Percentiles rank a stretch among this genome's conserved stretches.
phyloP scores from a whole-genome alignment of 2,113 vertebrate species.

The Anthoscopus minutus region DNA sequence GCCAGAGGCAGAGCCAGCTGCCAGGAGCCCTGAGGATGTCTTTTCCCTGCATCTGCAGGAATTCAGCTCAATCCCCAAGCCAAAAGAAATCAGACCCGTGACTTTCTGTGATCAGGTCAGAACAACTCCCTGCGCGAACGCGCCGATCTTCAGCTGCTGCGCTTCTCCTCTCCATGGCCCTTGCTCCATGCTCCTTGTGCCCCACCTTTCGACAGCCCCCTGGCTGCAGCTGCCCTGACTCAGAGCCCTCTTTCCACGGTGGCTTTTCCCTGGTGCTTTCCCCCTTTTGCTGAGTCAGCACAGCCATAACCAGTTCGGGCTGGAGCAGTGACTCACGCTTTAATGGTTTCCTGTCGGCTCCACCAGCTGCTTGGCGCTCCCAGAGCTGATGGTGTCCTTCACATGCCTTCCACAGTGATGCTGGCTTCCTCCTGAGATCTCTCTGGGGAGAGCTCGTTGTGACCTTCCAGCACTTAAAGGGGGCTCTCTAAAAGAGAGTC shows the following conservation, averaged over 20 bases:
- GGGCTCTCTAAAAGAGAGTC: not conserved
- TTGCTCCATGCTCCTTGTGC: not conserved
- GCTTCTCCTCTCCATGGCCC: not conserved
- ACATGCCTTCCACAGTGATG: not conserved
- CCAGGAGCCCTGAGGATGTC: rapidly evolving
- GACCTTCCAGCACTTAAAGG: not conserved
- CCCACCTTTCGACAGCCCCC: not conserved
- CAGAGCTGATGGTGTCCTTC: not conserved
- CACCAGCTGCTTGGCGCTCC: not conserved
- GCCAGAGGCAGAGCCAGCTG: not conserved
- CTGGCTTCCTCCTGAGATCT: not conserved
- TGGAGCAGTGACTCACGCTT: constrained; percentile 50
- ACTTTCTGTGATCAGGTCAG: not conserved
- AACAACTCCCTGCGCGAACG: not conserved
- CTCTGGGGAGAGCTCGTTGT: not conserved
- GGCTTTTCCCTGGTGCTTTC: not conserved
- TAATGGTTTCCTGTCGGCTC: constrained; percentile 44
- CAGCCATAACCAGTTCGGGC: constrained; percentile 26
- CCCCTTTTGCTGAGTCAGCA: constrained; percentile 64
- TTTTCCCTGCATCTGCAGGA: not conserved
- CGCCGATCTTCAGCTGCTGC: not conserved
- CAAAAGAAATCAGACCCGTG: not conserved
- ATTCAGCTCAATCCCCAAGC: not conserved
- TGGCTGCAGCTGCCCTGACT: not conserved
- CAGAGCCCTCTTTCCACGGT: not conserved